These are phyloP conservation scores for Prionailurus viverrinus DNA, from an alignment of 2,113 vertebrate genomes.

Conservation along the genomic window DNA sequence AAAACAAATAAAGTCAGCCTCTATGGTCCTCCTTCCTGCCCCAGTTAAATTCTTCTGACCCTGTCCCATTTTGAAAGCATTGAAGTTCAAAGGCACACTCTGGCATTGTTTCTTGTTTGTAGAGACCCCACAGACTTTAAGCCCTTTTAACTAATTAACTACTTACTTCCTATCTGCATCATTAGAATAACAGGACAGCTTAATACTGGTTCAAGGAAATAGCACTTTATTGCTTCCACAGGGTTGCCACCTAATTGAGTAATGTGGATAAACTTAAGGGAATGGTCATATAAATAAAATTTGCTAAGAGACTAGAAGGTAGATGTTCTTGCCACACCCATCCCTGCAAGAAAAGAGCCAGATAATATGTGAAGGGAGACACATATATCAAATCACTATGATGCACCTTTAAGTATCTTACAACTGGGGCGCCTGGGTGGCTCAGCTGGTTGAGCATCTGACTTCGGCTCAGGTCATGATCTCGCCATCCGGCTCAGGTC, in stretches of 20 bases:
- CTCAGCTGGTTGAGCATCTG: no score
- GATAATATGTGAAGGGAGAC: background rate
- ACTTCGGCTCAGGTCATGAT: no score
- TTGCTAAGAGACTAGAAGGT: background rate
- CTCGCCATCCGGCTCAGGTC: no score
- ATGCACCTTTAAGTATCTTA: background rate
- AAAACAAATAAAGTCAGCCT: background rate
- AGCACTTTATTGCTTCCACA: background rate
- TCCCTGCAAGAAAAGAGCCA: background rate
- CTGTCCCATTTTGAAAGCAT: background rate
- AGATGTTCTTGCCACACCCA: background rate
- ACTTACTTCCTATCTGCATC: background rate
- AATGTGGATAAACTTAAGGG: background rate
- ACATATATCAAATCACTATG: background rate
- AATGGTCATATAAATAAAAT: background rate
- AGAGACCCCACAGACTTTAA: background rate
- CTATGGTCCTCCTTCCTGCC: background rate
- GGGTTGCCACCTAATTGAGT: background rate
- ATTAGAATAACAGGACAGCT: background rate
- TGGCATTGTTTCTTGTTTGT: background rate
- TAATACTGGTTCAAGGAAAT: background rate
- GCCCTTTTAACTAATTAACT: background rate
- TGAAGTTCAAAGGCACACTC: background rate
- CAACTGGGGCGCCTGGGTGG: background rate
- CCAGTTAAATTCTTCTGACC: background rate